Conservation (phyloP, 2,113 vertebrate genomes). For the Pyrgilauda ruficollis region DNA sequence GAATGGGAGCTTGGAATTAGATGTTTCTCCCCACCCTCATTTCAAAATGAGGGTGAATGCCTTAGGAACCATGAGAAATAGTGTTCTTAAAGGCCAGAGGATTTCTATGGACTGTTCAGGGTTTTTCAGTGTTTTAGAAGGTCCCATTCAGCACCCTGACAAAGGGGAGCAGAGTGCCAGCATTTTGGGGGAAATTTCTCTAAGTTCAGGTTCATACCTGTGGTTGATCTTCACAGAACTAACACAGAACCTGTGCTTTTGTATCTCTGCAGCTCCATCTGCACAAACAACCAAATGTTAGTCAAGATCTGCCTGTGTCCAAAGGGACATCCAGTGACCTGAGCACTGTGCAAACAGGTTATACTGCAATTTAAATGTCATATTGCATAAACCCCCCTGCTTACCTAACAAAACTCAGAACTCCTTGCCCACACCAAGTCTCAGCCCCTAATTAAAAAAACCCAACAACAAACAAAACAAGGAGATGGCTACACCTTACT, state of each 20-base stretch:
- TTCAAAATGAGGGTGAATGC: background rate
- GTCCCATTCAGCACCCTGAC: background rate
- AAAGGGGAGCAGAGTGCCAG: background rate
- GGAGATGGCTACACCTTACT: background rate
- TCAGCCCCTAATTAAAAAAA: background rate
- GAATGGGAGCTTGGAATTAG: background rate
- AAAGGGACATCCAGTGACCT: background rate
- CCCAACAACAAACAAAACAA: fast-evolving
- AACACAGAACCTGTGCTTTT: background rate
- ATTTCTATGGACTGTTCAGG: background rate
- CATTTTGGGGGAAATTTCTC: background rate
- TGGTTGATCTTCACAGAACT: background rate
- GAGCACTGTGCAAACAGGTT: fast-evolving
- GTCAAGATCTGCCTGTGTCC: background rate
- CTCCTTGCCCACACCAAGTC: background rate
- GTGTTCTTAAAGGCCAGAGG: background rate
- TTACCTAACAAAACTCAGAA: background rate
- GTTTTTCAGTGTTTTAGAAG: background rate
- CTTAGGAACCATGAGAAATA: background rate
- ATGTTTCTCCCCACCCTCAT: background rate
- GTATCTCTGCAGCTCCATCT: background rate
- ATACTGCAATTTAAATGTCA: background rate
- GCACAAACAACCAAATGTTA: background rate
- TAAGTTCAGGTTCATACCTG: background rate
- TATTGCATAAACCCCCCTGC: background rate